These are phyloP conservation scores for Parascotia fuliginaria DNA, from an alignment of 2,888 invertebrate genomes.

Conservation along the genomic window DNA sequence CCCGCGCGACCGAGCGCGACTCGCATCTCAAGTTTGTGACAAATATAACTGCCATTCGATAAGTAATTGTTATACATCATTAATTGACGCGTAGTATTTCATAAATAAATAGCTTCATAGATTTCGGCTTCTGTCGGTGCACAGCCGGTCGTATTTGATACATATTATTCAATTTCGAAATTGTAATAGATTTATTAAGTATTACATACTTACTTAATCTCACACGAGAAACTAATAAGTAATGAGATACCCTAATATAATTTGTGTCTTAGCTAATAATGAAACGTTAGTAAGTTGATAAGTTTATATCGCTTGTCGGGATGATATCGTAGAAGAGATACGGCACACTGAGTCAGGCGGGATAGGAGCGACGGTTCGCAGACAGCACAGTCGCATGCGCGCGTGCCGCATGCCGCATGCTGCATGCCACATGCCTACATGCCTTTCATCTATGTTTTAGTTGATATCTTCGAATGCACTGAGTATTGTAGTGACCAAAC, in stretches of 20 bases:
- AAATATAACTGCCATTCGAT: conserved; percentile 83
- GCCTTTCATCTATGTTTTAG: conserved; percentile 60
- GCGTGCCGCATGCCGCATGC: too few species aligned
- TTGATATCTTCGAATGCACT: conserved; percentile 54
- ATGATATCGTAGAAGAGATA: conserved; percentile 54
- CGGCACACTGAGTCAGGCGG: too few species aligned
- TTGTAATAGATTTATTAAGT: conserved; percentile 83
- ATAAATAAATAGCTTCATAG: conserved; percentile 77
- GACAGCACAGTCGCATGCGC: too few species aligned
- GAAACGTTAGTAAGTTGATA: conserved; percentile 79
- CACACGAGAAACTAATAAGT: conserved; percentile 78
- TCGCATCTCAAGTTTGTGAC: conserved; percentile 66
- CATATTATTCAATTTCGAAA: conserved; percentile 84
- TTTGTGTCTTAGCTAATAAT: conserved; percentile 85
- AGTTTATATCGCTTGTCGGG: conserved; percentile 78
- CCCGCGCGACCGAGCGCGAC: conserved; percentile 29
- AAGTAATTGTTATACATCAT: conserved; percentile 78
- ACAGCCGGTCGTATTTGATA: conserved; percentile 82
- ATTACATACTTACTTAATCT: conserved; percentile 82
- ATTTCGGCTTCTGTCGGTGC: conserved; percentile 78
- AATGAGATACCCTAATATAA: conserved; percentile 82
- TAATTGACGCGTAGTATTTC: conserved; percentile 69
- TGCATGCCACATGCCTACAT: too few species aligned
- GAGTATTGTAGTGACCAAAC: conserved; percentile 75
- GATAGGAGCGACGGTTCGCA: too few species aligned